Conservation (phyloP, 2,113 vertebrate species). For the Isurus oxyrinchus region DNA sequence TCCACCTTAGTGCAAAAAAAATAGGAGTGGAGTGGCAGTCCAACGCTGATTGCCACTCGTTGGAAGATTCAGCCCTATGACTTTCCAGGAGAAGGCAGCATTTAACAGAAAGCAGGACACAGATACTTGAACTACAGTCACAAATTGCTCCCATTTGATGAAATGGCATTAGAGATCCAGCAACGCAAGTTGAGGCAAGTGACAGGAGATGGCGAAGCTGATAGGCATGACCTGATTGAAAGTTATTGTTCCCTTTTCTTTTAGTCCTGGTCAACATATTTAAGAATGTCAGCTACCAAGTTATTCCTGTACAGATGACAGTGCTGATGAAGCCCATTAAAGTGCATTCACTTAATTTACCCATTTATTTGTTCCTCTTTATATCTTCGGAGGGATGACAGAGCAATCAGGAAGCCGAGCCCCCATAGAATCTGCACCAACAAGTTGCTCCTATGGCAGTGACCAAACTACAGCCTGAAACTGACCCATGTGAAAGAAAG, state of each 20-base stretch:
- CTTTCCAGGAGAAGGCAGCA: background rate
- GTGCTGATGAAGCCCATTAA: background rate
- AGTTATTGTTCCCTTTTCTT: background rate
- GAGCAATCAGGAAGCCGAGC: background rate
- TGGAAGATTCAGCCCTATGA: too few species aligned
- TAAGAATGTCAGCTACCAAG: background rate
- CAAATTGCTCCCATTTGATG: background rate
- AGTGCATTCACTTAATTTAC: background rate
- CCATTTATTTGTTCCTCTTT: background rate
- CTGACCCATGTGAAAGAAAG: background rate
- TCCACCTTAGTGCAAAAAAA: too few species aligned
- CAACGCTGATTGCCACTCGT: too few species aligned
- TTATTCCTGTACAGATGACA: background rate
- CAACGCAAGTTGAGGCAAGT: background rate
- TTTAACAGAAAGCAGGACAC: too few species aligned
- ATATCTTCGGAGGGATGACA: background rate
- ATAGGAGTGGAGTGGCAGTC: too few species aligned
- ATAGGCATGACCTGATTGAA: background rate
- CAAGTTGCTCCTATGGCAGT: background rate
- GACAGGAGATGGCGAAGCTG: background rate
- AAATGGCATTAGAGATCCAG: background rate
- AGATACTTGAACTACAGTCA: background rate
- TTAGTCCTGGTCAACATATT: too few species aligned
- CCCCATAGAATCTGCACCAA: background rate
- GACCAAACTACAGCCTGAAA: background rate